phyloP scores from a whole-genome alignment of 2,113 vertebrate genomes.

The Actenoides hombroni region DNA sequence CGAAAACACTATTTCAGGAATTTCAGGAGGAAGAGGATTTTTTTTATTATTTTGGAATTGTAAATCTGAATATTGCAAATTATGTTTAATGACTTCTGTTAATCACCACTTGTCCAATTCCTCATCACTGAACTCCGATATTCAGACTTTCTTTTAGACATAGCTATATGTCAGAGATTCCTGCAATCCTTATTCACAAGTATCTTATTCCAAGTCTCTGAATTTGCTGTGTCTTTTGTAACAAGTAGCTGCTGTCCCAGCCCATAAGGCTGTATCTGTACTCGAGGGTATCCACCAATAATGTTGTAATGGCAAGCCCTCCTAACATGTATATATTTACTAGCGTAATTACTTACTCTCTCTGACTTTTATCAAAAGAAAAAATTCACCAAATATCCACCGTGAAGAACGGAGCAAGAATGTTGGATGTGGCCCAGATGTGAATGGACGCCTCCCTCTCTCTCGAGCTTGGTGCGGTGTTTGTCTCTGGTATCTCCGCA shows the following conservation, averaged over 20 bases:
- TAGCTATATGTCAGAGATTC: background rate
- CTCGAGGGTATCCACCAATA: background rate
- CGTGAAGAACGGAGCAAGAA: background rate
- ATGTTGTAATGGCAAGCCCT: background rate
- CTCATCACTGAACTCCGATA: background rate
- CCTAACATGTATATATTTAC: background rate
- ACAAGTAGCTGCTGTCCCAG: background rate
- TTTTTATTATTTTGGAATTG: background rate
- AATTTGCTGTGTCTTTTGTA: background rate
- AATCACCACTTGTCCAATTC: background rate
- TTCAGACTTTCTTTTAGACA: background rate
- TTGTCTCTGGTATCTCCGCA: background rate
- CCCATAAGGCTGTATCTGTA: background rate
- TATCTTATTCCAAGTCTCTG: background rate
- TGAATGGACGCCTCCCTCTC: too few relatives aligned
- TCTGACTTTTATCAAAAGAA: background rate
- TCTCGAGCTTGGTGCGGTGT: background rate
- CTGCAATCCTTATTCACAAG: background rate
- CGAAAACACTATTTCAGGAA: background rate
- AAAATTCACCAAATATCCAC: background rate
- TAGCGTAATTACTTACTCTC: background rate
- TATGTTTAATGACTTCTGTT: background rate
- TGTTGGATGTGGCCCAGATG: background rate
- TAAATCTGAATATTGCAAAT: background rate
- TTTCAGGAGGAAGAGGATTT: background rate